These are phyloP conservation scores for Neoitamus cyanurus DNA, from an alignment of 2,888 invertebrate species.

Conservation along the genomic window DNA sequence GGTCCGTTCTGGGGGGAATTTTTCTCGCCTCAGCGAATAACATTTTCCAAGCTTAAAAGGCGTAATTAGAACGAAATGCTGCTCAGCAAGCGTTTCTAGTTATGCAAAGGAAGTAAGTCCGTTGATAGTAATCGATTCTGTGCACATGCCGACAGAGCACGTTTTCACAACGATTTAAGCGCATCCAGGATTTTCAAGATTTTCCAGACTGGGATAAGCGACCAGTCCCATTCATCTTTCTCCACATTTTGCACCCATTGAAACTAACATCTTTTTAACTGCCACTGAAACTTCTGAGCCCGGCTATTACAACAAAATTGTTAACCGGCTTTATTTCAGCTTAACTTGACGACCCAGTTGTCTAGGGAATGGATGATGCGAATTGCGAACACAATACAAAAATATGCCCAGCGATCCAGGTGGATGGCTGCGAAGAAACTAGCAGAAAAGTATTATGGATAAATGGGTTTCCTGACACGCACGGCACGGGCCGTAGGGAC, in stretches of 20 bases:
- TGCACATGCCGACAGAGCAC: not conserved
- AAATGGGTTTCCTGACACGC: not conserved
- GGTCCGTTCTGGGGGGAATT: not conserved
- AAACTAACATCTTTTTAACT: not conserved
- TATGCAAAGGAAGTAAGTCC: not conserved
- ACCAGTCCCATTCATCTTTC: not conserved
- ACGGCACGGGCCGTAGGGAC: not conserved
- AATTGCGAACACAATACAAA: not conserved
- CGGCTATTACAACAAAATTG: not conserved
- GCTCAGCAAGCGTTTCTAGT: not conserved
- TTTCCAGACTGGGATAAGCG: not conserved
- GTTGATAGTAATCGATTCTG: not conserved
- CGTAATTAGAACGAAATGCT: not conserved
- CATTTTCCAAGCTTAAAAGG: not conserved
- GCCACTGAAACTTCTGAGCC: not conserved
- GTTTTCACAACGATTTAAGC: not conserved
- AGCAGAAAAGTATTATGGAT: not conserved
- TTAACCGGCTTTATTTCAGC: not conserved
- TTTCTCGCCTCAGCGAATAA: slow-evolving; percentile 5
- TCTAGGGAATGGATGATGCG: not conserved
- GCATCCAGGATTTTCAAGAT: not conserved
- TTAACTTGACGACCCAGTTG: not conserved
- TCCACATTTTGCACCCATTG: not conserved
- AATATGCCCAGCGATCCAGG: not conserved
- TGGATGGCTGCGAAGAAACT: not conserved